Percentiles rank a stretch among this genome's conserved stretches.
These are phyloP conservation scores for Colossoma macropomum DNA, from an alignment of 2,113 vertebrate species.

Conservation along the genomic window DNA sequence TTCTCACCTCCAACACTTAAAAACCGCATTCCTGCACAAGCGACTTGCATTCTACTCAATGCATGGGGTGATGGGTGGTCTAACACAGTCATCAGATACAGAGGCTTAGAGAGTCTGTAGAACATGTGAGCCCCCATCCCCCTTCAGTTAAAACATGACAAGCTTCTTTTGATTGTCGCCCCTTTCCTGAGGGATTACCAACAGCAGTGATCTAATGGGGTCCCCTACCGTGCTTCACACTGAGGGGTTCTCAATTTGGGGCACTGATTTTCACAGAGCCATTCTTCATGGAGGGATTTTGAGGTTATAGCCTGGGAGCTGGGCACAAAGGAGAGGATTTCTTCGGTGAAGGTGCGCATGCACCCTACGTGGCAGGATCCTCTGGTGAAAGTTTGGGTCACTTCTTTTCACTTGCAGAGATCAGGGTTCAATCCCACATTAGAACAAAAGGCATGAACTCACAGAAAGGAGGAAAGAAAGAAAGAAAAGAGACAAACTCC, in stretches of 20 bases:
- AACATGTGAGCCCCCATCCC: background rate
- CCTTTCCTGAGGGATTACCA: conserved; percentile 19
- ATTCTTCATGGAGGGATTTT: conserved; percentile 31
- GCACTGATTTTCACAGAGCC: conserved; percentile 3
- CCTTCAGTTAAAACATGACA: background rate
- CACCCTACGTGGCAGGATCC: background rate
- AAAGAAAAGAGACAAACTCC: background rate
- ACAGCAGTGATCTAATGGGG: conserved; percentile 36
- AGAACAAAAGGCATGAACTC: background rate
- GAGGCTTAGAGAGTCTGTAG: background rate
- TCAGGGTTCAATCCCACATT: background rate
- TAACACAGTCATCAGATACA: background rate
- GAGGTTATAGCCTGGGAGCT: conserved; percentile 19
- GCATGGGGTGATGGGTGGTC: background rate
- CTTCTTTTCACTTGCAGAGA: background rate
- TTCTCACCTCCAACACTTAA: too few relatives aligned
- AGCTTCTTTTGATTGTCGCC: background rate
- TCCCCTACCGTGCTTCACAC: conserved; percentile 16
- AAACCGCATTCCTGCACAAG: background rate
- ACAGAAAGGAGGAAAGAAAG: background rate
- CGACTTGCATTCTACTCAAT: background rate
- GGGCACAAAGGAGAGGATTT: conserved; percentile 32
- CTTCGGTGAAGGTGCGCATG: conserved; percentile 32
- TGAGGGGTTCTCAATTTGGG: background rate
- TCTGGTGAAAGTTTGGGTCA: background rate